Percentiles rank a stretch among this genome's conserved stretches.
phyloP scores from a whole-genome alignment of 2,797 vertebrate species.

The Pelochelys cantorii region DNA sequence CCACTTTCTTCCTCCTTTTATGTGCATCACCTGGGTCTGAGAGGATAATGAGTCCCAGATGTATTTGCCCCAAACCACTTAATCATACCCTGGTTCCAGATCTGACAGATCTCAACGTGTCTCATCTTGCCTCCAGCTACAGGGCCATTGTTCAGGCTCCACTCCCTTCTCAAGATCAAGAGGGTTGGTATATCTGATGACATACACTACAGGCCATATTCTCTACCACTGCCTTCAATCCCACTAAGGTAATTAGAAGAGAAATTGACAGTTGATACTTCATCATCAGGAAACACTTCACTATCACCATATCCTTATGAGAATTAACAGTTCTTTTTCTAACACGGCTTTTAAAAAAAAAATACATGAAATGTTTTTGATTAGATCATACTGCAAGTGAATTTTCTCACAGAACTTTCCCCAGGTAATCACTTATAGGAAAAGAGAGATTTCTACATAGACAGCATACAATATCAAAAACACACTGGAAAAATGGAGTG shows the following conservation, averaged over 20 bases:
- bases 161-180: background rate
- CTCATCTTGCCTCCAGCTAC: background rate
- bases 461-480: background rate
- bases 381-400: background rate
- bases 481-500: background rate
- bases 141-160: background rate
- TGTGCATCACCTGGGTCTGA: background rate
- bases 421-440: background rate
- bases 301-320: background rate
- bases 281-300: background rate
- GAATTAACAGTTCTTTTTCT: background rate
- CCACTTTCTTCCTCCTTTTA: background rate
- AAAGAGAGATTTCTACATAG: background rate
- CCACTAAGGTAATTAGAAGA: background rate
- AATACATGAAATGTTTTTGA: background rate
- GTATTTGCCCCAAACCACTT: background rate
- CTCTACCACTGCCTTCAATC: background rate
- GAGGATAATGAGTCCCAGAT: background rate
- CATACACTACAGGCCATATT: background rate
- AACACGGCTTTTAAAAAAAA: background rate
- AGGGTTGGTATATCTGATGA: background rate
- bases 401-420: background rate
- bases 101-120: background rate
- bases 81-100: background rate
- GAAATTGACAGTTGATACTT: background rate